These are phyloP conservation scores for Labeo catla DNA, from an alignment of 2,113 vertebrate genomes.

Conservation along the genomic window DNA sequence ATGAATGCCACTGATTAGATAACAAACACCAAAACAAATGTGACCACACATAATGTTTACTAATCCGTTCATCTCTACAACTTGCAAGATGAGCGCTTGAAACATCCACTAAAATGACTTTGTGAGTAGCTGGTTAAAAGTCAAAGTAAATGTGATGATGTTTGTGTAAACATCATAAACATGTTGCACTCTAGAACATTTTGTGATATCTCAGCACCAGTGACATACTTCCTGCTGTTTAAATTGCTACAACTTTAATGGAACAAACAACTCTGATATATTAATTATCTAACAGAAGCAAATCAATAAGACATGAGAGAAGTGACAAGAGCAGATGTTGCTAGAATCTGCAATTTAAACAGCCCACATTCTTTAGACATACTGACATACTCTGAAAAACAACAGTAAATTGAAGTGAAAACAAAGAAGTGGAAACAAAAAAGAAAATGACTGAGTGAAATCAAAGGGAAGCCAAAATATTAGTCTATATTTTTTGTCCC, in stretches of 20 bases:
- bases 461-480: neutral
- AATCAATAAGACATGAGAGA: conserved; percentile 1
- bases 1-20: neutral
- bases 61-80: neutral
- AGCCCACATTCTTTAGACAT: neutral
- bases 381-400: neutral
- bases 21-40: neutral
- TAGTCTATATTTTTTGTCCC: neutral
- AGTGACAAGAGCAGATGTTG: neutral
- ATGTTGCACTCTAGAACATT: neutral
- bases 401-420: neutral
- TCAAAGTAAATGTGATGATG: neutral
- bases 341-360: neutral
- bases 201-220: neutral
- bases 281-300: conserved; percentile 7
- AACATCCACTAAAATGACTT: neutral
- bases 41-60: neutral
- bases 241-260: conserved; percentile 5
- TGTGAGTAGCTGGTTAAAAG: neutral
- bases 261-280: neutral
- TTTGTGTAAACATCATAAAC: neutral
- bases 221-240: neutral
- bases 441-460: neutral
- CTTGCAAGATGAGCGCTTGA: neutral
- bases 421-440: neutral